Evolutionary conservation across 2,888 invertebrate species (phyloP), one percentile per base, ranked within the genome.

Genomic region (Agrenia bidenticulata): DNA sequence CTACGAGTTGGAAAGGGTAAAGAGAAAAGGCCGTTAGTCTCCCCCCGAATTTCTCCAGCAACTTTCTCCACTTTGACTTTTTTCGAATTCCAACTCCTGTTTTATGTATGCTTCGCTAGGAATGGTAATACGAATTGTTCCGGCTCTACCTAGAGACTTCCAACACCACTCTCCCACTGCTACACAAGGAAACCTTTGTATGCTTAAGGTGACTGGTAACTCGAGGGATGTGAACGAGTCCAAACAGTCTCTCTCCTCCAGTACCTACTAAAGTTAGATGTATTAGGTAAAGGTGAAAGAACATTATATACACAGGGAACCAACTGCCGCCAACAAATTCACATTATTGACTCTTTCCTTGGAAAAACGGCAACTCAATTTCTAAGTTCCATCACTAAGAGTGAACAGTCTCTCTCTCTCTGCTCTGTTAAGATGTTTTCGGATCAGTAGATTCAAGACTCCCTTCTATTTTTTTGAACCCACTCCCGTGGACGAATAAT

Each of bases 261-360:
- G 45, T 45, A 45, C 45, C 45, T 9, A 5, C 15, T 45, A 15
- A 45, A 45, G 45, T 32, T 32, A 32, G 32, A 45, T 19, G n/a
- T 17, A 45, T 45, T 15, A 19, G 45, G n/a, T 5, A 45, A 45
- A 45, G 45, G 45, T 45, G 45, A 45, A 45, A 19, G 19, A 45
- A 19, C 32, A 19, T 19, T 32, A 32, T 32, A 32, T 17, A 45
- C n/a, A 45, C 19, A 45, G n/a, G 19, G 45, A 24, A 23, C 51
- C 51, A 51, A 51, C 51, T 51, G 51, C 51, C 51, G 19, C 64
- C 64, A 64, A 64, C 64, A 67, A 67, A 67, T 67, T 67, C 61
- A 57, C 56, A 60, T 61, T 67, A 67, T 67, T 67, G 64, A 67
- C 64, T 67, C 51, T 42, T 45, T 17, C 32, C 42, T 56, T 56